phyloP scores from a whole-genome alignment of 37 sponge, comb jelly and placozoan species.

The Geodia barretti region DNA sequence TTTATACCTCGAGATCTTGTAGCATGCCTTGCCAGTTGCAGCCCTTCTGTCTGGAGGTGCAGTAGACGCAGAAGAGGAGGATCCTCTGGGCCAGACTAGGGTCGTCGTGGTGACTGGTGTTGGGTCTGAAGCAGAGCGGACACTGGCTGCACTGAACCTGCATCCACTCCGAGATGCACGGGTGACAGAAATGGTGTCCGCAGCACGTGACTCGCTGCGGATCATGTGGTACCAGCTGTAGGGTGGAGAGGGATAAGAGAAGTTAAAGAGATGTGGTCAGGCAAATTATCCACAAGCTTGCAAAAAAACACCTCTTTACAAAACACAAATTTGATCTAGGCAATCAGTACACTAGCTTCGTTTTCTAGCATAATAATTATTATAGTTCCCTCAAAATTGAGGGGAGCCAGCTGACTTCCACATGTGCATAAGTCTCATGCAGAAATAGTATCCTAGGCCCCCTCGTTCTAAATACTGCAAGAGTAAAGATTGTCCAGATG shows the following conservation, averaged over 20 bases:
- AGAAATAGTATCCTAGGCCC: no score
- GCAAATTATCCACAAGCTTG: no score
- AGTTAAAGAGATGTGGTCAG: background rate
- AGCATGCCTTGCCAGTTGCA: background rate
- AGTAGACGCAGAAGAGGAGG: background rate
- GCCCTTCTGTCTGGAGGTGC: background rate
- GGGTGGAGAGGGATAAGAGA: background rate
- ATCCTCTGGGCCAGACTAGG: background rate
- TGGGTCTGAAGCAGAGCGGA: background rate
- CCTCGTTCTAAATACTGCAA: no score
- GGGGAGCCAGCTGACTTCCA: no score
- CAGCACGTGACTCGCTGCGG: background rate
- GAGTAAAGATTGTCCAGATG: no score
- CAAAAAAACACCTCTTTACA: no score
- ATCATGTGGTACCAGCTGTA: background rate
- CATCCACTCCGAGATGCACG: background rate
- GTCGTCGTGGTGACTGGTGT: background rate
- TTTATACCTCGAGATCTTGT: no score
- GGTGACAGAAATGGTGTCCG: background rate
- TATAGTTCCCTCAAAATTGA: no score
- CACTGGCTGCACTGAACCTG: background rate
- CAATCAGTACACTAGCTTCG: no score
- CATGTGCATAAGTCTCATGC: no score
- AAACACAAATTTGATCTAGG: no score
- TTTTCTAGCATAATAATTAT: no score